Conservation (phyloP, 2,797 vertebrate genomes). For the Pampus argenteus region DNA sequence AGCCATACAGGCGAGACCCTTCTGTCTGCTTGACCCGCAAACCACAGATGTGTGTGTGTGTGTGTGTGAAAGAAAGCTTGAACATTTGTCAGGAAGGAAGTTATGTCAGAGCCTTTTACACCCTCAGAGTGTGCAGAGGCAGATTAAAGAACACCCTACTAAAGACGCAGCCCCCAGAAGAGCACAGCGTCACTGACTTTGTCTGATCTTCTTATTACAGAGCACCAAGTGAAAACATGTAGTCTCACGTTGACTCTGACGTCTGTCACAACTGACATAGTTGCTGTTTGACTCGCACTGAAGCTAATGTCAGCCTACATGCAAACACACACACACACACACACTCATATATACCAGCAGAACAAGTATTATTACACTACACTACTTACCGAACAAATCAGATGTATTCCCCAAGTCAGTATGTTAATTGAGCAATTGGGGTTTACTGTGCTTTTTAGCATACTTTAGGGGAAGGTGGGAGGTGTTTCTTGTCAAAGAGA, state of each 20-base stretch:
- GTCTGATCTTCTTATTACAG: neutral
- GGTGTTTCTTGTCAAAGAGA: conserved; percentile 45
- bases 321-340: conserved; percentile 24
- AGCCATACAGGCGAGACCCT: conserved; percentile 30
- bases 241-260: neutral
- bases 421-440: conserved; percentile 61
- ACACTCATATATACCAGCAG: conserved; percentile 59
- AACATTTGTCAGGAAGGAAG: conserved; percentile 76
- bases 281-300: conserved; percentile 36
- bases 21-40: conserved; percentile 15
- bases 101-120: conserved; percentile 27
- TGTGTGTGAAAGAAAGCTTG: too few species aligned
- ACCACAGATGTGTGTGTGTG: conserved; percentile 29
- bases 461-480: conserved; percentile 32
- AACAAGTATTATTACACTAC: conserved; percentile 3
- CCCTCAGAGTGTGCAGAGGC: neutral
- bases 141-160: neutral
- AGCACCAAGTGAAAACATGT: neutral
- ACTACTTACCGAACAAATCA: conserved; percentile 17
- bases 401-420: conserved; percentile 49
- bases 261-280: conserved; percentile 12
- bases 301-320: conserved; percentile 48
- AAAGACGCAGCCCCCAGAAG: neutral
- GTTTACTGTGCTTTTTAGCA: conserved; percentile 39
- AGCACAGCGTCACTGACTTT: neutral